Conservation (phyloP, 2,888 invertebrate genomes). For the Idaea aversata region DNA sequence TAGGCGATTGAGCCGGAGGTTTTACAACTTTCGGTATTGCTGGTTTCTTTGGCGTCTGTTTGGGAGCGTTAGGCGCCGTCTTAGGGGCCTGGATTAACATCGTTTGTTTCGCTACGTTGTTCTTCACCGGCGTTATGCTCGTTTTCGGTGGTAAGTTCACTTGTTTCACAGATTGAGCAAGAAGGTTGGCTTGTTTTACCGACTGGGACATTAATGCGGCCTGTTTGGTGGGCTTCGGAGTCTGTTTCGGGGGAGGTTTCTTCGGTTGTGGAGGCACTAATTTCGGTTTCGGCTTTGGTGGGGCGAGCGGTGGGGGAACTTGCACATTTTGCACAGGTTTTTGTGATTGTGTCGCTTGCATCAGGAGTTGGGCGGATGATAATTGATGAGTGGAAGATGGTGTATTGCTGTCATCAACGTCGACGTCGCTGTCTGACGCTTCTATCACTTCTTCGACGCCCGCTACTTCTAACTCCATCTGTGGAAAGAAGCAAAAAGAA, state of each 20-base stretch:
- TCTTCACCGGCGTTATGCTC: conserved; percentile 24
- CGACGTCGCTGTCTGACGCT: conserved; percentile 71
- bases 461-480: conserved; percentile 57
- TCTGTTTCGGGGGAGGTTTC: conserved; percentile 27
- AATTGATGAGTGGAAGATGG: conserved; percentile 44
- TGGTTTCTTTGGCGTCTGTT: conserved; percentile 8
- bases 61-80: conserved; percentile 16
- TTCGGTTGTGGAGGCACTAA: conserved; percentile 33
- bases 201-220: conserved; percentile 51
- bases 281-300: conserved; percentile 43
- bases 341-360: conserved; percentile 59
- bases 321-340: conserved; percentile 29
- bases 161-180: conserved; percentile 48
- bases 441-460: conserved; percentile 55
- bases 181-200: conserved; percentile 50
- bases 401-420: conserved; percentile 60
- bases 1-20: conserved; percentile 19
- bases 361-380: conserved; percentile 66
- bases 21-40: conserved; percentile 9
- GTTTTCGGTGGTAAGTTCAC: conserved; percentile 33
- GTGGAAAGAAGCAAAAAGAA: conserved; percentile 5
- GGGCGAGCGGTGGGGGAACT: conserved; percentile 12
- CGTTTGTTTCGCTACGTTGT: conserved; percentile 26
- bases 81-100: conserved; percentile 30
- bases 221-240: conserved; percentile 37